Percentiles rank a stretch among this genome's conserved stretches.
Evolutionary conservation across 2,888 invertebrate genomes (phyloP).

Genomic region (Cecidostiba fungosa): DNA sequence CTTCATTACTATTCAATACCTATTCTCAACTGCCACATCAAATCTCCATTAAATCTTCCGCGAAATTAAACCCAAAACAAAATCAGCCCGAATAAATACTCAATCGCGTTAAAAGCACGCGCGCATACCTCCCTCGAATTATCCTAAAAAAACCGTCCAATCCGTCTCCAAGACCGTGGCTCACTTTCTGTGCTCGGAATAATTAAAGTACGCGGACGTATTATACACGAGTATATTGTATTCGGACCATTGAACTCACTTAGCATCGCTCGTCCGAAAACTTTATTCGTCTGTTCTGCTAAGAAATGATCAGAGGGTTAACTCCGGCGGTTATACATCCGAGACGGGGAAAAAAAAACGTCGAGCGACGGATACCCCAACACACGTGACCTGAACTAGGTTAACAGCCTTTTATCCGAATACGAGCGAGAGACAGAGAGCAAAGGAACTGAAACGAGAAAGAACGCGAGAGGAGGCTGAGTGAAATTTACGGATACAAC

Average conservation of each 20-base stretch:
- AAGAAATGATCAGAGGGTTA: neutral
- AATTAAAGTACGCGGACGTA: neutral
- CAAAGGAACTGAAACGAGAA: neutral
- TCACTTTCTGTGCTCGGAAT: neutral
- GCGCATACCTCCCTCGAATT: neutral
- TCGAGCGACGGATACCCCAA: neutral
- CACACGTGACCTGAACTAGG: conserved; percentile 41
- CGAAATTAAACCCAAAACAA: neutral
- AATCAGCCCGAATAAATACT: neutral
- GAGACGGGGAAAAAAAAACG: neutral
- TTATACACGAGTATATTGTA: neutral
- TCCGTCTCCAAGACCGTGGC: neutral
- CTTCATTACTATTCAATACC: neutral
- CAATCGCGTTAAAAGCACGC: conserved; percentile 5
- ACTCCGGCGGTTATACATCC: conserved; percentile 20
- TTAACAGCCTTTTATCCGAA: conserved; percentile 60
- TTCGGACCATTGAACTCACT: conserved; percentile 45
- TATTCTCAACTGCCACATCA: neutral
- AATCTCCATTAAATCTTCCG: neutral
- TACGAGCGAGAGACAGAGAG: conserved; percentile 9
- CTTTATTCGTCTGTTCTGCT: neutral
- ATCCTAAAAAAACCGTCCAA: conserved; percentile 19
- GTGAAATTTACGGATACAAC: conserved; percentile 58
- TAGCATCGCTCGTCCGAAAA: conserved; percentile 4
- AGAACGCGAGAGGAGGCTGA: neutral